Base-by-base conservation (phyloP, 1,140 invertebrate species). In the Pseudomyrmex concolor region DNA sequence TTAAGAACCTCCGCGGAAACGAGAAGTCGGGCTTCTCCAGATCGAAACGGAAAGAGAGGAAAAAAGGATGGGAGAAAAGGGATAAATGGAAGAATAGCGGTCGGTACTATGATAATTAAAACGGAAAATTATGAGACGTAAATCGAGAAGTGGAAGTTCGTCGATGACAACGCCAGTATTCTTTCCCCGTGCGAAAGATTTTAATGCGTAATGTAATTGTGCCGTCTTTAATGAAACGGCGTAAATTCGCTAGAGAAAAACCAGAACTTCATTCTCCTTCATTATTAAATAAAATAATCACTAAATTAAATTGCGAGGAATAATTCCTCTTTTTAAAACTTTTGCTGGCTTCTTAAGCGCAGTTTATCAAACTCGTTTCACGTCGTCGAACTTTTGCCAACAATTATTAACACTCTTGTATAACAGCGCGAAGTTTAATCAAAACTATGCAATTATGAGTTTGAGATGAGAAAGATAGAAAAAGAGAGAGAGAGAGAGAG, bases 101-200 rank as follows among this genome's bases (percentile, higher is more conserved):
- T 68, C 25, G 17, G 25, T 5, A 22, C 60, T 86, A 67, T 74
- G 87, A 87, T 83, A 89, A 83, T 62, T 73, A 73, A 78, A 78
- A 87, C 70, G 55, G 55, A 59, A 78, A 72, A 86, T 84, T 73
- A 68, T 54, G 54, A 74, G 50, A 80, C 66, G 50, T 57, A 59
- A 68, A 86, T 76, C 67, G 50, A 51, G 45, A 78, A 67, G 67
- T 17, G 63, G 64, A 15, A 64, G 50, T 83, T 86, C 67, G 22
- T 13, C 66, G 57, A 15, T 43, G 74, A 77, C 9, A 60, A 67
- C 50, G 12, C 2, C 43, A n/a, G 34, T 80, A 60, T 60, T 71
- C 55, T 67, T n/a, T 25, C 5, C 22, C 48, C 66, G 76, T 59
- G 66, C 66, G 22, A 71, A 59, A 60, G 54, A 15, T 50, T 50